These are phyloP conservation scores for Galagoides demidoff DNA, from an alignment of 2,797 vertebrate genomes.

Conservation along the genomic window DNA sequence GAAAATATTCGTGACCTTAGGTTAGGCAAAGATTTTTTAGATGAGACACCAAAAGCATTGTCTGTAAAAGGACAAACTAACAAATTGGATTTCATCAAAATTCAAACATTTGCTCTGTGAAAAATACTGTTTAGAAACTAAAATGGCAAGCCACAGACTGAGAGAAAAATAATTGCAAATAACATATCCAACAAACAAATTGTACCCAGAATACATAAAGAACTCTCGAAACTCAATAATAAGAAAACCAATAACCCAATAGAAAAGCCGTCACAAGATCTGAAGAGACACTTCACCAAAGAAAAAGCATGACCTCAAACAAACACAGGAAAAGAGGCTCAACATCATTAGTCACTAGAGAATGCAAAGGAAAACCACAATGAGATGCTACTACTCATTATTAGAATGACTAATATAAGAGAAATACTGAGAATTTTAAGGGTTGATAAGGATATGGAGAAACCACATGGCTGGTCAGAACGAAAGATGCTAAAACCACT, in stretches of 20 bases:
- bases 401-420: constrained; percentile 29
- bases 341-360: constrained; percentile 34
- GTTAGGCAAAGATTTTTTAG: constrained; percentile 15
- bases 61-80: constrained; percentile 49
- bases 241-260: constrained; percentile 54
- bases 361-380: constrained; percentile 55
- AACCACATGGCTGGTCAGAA: not conserved
- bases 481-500: constrained; percentile 18
- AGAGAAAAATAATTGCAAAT: constrained; percentile 66
- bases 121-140: constrained; percentile 62
- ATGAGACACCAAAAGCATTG: constrained; percentile 30
- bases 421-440: not conserved
- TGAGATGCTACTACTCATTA: constrained; percentile 11
- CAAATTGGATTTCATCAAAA: constrained; percentile 68
- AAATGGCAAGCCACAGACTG: constrained; percentile 51
- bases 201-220: constrained; percentile 63
- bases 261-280: constrained; percentile 56
- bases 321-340: constrained; percentile 44
- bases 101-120: constrained; percentile 58
- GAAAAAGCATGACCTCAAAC: constrained; percentile 29
- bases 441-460: not conserved
- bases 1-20: constrained; percentile 13
- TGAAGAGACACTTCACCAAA: constrained; percentile 40
- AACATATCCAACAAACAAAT: constrained; percentile 58
- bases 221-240: constrained; percentile 54